These are phyloP conservation scores for Vulpes vulpes DNA, from an alignment of 2,113 vertebrate species.

Conservation along the genomic window DNA sequence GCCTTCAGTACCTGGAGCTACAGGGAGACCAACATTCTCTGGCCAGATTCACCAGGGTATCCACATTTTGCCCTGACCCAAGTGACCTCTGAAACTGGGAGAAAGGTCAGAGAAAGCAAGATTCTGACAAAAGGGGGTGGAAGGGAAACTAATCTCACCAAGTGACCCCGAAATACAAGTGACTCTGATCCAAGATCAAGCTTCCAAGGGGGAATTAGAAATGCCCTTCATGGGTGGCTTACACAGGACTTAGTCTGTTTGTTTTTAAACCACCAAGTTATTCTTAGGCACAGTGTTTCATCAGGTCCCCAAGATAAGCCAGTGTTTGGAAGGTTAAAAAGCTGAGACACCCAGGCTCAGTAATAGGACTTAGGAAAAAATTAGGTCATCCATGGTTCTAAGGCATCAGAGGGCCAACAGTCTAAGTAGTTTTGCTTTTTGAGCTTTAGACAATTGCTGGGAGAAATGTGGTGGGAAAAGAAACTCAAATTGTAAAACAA, in stretches of 20 bases:
- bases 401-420: slow-evolving; percentile 23
- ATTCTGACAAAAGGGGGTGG: not conserved
- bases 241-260: not conserved
- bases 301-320: slow-evolving; percentile 69
- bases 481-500: not conserved
- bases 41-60: not conserved
- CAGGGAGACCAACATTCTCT: not conserved
- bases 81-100: not conserved
- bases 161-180: not conserved
- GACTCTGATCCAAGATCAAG: not conserved
- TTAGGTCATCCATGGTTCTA: slow-evolving; percentile 61
- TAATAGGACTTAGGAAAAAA: slow-evolving; percentile 18
- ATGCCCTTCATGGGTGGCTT: not conserved
- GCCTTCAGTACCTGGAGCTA: not conserved
- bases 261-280: slow-evolving; percentile 61
- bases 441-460: slow-evolving; percentile 37
- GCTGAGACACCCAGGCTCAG: not conserved
- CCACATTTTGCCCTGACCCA: not conserved
- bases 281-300: slow-evolving; percentile 62
- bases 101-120: not conserved
- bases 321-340: slow-evolving; percentile 61
- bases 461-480: not conserved
- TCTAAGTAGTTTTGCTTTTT: slow-evolving; percentile 32
- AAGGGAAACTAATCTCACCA: not conserved
- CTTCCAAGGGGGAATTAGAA: slow-evolving; percentile 53